Evolutionary conservation across 2,888 invertebrate genomes (phyloP), one percentile per base, ranked within the genome.

Genomic region (Limnephilus marmoratus): DNA sequence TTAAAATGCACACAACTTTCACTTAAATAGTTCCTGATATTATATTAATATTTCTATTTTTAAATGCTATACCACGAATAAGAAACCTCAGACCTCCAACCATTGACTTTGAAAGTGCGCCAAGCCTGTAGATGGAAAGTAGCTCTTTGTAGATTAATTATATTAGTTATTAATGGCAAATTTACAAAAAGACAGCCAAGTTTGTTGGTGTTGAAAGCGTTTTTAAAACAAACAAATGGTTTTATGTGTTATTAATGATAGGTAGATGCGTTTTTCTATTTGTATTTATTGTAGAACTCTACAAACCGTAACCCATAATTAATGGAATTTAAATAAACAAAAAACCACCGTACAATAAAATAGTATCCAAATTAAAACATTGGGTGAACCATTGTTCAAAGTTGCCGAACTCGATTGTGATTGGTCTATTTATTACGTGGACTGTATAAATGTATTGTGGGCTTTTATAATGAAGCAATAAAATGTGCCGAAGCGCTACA

Each of bases 311-410:
- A 68, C 68, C 68, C n/a, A 68, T 68, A 68, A 68, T 68, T 90
- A 34, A 83, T 86, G 85, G 13, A 87, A 91, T 91, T 91, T 91
- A 81, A 91, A 91, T 91, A 91, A 91, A 91, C 91, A 91, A 45
- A 85, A 31, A 81, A 90, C 29, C 90, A 53, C 49, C 81, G 81
- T 80, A 85, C 82, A 81, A 88, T 91, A 91, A 91, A 91, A 91
- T n/a, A 88, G 91, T 91, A 81, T 29, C 34, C 85, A 41, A 81
- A 91, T 81, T 34, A 91, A 90, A 41, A 87, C 81, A 85, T 45
- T 87, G 37, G 85, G 85, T 89, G 91, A 87, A 92, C 49, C 87
- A 90, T 90, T 90, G 85, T 90, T 90, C 68, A 92, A 53, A 80
- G 86, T 87, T 45, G 53, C 90, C 87, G 49, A 81, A 92, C 80